phyloP scores from a whole-genome alignment of 2,888 invertebrate genomes.

The Cataglyphis albicans region DNA sequence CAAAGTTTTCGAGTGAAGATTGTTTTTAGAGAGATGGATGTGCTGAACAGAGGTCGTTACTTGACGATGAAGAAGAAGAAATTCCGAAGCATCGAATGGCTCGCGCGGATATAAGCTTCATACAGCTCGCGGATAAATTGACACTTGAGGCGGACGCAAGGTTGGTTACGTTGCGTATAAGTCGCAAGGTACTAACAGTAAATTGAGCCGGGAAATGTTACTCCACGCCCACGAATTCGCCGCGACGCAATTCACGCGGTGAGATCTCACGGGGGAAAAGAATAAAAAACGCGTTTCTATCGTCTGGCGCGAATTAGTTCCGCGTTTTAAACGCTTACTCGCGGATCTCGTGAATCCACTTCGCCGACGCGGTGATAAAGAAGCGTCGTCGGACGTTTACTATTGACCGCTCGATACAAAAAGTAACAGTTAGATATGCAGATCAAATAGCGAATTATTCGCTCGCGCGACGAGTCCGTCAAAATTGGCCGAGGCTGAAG shows the following conservation, averaged over 20 bases:
- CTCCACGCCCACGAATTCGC: constrained; percentile 80
- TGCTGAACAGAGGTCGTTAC: background rate
- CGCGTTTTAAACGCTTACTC: constrained; percentile 35
- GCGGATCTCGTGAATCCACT: background rate
- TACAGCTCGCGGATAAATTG: constrained; percentile 75
- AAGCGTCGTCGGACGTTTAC: constrained; percentile 45
- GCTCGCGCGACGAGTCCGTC: constrained; percentile 10
- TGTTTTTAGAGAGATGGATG: background rate
- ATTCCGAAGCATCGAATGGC: constrained; percentile 32
- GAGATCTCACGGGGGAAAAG: background rate
- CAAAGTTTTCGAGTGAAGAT: background rate
- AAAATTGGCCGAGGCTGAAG: background rate
- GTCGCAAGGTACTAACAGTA: constrained; percentile 77
- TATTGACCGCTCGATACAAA: constrained; percentile 18
- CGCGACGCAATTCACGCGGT: constrained; percentile 59
- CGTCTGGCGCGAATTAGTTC: constrained; percentile 42
- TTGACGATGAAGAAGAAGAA: background rate
- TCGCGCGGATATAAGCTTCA: constrained; percentile 60
- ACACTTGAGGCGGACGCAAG: constrained; percentile 62
- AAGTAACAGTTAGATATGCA: constrained; percentile 15
- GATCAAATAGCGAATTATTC: constrained; percentile 40
- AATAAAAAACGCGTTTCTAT: background rate
- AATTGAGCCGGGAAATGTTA: constrained; percentile 78
- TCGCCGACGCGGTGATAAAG: constrained; percentile 33
- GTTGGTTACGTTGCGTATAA: constrained; percentile 24